Conservation (phyloP, 2,797 vertebrate species). For the Malacoraja senta region DNA sequence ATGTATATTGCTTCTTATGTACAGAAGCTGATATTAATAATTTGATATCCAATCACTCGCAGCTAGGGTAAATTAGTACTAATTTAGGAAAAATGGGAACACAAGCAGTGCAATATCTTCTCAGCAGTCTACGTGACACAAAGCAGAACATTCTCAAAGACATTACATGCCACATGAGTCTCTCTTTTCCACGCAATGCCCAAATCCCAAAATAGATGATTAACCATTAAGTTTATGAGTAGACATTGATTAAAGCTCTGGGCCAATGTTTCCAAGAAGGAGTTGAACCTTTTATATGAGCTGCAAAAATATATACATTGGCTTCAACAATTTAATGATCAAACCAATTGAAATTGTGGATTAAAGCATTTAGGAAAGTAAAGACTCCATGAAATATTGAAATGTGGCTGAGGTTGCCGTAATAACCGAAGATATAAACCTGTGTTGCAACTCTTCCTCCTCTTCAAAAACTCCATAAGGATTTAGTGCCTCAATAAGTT, state of each 20-base stretch:
- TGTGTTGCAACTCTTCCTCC: conserved; percentile 73
- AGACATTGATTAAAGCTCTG: not conserved
- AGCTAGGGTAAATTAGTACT: not conserved
- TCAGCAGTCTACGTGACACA: not conserved
- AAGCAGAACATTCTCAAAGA: not conserved
- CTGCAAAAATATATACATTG: not conserved
- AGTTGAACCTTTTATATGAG: not conserved
- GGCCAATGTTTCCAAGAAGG: not conserved
- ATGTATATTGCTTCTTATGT: not conserved
- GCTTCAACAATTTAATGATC: not conserved
- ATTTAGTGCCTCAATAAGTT: conserved; percentile 69
- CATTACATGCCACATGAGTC: not conserved
- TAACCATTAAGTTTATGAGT: not conserved
- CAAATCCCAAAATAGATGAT: not conserved
- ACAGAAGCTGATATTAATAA: not conserved
- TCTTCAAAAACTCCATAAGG: conserved; percentile 78
- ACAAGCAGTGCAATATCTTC: not conserved
- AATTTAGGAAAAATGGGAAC: too few species aligned
- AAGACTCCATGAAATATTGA: not conserved
- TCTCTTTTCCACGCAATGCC: not conserved
- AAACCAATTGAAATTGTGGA: not conserved
- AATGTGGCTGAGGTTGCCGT: not conserved
- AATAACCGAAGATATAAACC: conserved; percentile 53
- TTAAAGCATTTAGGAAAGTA: not conserved
- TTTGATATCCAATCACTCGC: not conserved